Evolutionary conservation across 64 coral and sea anemone species (phyloP), one percentile per base, ranked within the genome.

Genomic region (Montipora cactus): DNA sequence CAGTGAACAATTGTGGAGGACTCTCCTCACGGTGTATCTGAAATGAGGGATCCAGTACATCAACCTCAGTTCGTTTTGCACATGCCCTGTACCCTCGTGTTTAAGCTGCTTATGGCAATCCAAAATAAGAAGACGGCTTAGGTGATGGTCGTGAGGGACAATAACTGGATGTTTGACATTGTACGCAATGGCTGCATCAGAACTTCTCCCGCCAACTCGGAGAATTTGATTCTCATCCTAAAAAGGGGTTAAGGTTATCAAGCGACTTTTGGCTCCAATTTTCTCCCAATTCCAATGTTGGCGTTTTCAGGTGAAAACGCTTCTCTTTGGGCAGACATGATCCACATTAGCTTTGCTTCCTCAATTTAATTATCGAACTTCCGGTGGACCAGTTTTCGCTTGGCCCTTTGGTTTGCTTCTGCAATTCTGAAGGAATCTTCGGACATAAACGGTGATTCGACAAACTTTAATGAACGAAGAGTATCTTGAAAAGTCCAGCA

Each of bases 31-130:
- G 0, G 77, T 15, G 4, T 47, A 70, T 47, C 57, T 88, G 5
- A 11, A 61, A 44, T 76, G 84, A 45, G 46, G 67, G 8, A 88
- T 88, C 77, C 92, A 94, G 25, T 25, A 61, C 64, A 23, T 4
- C 28, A 69, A 37, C 46, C 92, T 88, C 4, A 94, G 13, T 8
- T 45, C 21, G 5, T 53, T 75, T 5, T 37, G 46, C 46, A 82
- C 78, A 50, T 94, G 85, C 78, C 79, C 67, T 81, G 55, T 80
- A 19, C 75, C 75, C 21, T 59, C 77, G 59, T 94, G 92, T 15
- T 64, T 53, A 48, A 58, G 21, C 72, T 62, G 67, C 46, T 89
- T 46, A 44, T 93, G 53, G 3, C 11, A 11, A 37, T 37, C 37
- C 37, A 37, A 37, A 37, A 57, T 57, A 7, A 57, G 7, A 57